Evolutionary conservation across 1,140 invertebrate species (phyloP).

Genomic region (Drosophila ercepeae): DNA sequence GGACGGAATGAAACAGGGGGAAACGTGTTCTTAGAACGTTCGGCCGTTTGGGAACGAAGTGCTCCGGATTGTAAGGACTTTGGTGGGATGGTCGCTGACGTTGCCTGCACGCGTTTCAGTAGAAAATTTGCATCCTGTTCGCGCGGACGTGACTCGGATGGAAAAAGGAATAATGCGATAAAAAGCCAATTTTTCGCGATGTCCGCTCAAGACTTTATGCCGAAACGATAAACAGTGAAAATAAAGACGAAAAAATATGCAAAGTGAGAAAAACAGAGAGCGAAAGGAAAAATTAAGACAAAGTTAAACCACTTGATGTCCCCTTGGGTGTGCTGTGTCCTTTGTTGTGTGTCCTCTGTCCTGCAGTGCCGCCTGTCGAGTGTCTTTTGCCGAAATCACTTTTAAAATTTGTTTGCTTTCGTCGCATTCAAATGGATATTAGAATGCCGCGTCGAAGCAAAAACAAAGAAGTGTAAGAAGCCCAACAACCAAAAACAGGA

Average conservation of each 20-base stretch:
- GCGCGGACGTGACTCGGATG: slow-evolving; percentile 65
- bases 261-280: slow-evolving; percentile 20
- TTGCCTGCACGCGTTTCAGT: slow-evolving; percentile 53
- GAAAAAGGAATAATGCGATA: slow-evolving; percentile 12
- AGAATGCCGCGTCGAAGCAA: slow-evolving; percentile 34
- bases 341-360: slow-evolving; percentile 32
- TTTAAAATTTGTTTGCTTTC: slow-evolving; percentile 66
- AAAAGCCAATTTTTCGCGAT: slow-evolving; percentile 54
- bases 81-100: slow-evolving; percentile 39
- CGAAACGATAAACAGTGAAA: slow-evolving; percentile 6
- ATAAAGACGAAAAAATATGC: slow-evolving; percentile 22
- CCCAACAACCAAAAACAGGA: slow-evolving; percentile 19
- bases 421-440: slow-evolving; percentile 53
- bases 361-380: slow-evolving; percentile 38
- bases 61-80: slow-evolving; percentile 16
- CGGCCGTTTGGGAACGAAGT: slow-evolving; percentile 5
- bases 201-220: slow-evolving; percentile 11
- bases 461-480: not conserved
- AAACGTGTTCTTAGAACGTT: slow-evolving; percentile 11
- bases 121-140: slow-evolving; percentile 74
- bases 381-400: slow-evolving; percentile 63
- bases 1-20: slow-evolving; percentile 34
- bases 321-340: slow-evolving; percentile 36
- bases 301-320: slow-evolving; percentile 57
- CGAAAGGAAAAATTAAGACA: slow-evolving; percentile 44